A percentile compares a stretch with the other conserved stretches of the same genome.
Evolutionary conservation across 2,113 vertebrate genomes (phyloP).

Genomic region (Podocnemis expansa): DNA sequence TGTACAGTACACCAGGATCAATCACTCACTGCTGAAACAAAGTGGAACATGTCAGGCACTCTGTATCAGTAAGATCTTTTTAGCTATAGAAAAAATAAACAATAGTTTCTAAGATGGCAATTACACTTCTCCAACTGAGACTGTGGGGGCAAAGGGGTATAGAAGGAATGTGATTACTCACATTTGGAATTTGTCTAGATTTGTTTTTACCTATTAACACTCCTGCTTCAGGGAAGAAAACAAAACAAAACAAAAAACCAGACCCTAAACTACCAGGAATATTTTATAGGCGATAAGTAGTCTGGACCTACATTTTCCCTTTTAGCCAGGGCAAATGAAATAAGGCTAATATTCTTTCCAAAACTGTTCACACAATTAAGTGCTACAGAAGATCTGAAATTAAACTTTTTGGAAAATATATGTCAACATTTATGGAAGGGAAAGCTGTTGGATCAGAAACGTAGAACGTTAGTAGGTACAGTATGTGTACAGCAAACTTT

Average conservation of each 20-base stretch:
- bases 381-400: neutral
- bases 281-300: neutral
- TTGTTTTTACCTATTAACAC: neutral
- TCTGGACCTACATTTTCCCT: neutral
- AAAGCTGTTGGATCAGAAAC: neutral
- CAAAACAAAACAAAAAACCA: too few relatives aligned
- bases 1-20: neutral
- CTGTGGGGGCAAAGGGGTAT: neutral
- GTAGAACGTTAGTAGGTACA: neutral
- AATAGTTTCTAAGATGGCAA: neutral
- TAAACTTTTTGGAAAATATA: neutral
- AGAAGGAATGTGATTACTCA: slow-evolving; percentile 14
- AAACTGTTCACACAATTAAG: neutral
- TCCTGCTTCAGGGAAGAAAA: neutral
- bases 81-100: neutral
- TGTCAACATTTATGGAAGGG: neutral
- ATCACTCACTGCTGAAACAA: neutral
- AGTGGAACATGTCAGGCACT: neutral
- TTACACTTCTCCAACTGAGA: neutral
- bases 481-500: neutral
- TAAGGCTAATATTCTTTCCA: neutral
- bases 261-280: neutral
- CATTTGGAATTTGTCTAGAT: neutral
- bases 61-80: neutral
- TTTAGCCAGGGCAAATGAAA: neutral